phyloP scores from a whole-genome alignment of 2,113 vertebrate species.

The Macrotis lagotis region DNA sequence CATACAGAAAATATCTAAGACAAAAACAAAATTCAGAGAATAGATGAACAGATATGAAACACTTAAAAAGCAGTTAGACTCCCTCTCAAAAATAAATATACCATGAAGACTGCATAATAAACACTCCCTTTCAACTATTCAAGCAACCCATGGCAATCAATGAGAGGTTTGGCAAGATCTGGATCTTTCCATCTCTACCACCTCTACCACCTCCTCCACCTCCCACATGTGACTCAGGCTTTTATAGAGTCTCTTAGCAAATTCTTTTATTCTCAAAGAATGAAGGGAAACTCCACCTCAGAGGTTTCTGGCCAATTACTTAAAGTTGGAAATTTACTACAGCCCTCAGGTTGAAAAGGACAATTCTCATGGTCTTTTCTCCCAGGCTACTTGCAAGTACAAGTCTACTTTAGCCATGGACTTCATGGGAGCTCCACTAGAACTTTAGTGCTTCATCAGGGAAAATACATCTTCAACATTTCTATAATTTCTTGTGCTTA shows the following conservation, averaged over 20 bases:
- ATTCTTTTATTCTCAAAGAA: not conserved
- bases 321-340: not conserved
- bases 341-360: not conserved
- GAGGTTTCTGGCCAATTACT: not conserved
- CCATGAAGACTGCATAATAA: not conserved
- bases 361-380: not conserved
- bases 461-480: not conserved
- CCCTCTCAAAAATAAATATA: not conserved
- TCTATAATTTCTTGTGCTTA: not conserved
- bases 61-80: not conserved
- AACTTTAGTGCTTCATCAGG: not conserved
- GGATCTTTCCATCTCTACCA: not conserved
- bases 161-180: not conserved
- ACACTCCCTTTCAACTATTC: not conserved
- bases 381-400: not conserved
- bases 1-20: not conserved
- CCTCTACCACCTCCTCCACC: not conserved
- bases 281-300: not conserved
- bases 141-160: not conserved
- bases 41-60: not conserved
- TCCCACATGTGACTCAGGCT: not conserved
- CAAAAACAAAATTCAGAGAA: not conserved
- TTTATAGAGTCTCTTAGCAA: not conserved
- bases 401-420: not conserved
- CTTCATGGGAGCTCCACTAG: not conserved